Base-by-base conservation (phyloP, 2,113 vertebrate species). In the Limnothrissa miodon region DNA sequence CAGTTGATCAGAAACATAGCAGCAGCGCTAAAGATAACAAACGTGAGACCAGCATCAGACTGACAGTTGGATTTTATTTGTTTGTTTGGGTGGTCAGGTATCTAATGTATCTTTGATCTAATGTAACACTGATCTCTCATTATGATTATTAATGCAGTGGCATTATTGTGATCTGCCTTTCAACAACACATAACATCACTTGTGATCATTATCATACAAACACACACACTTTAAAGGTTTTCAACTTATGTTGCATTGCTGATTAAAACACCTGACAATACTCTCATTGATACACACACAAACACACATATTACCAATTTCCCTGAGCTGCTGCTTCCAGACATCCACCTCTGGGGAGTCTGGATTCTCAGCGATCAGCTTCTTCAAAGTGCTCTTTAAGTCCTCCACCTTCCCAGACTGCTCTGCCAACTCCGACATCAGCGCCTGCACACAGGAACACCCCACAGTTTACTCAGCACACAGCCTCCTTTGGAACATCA, bases 271-370 rank as follows among this genome's bases (percentile, higher is more conserved):
- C 29, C 36, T 15, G 51, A 56, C 51, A 56, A 56, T 23, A 6
- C 51, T 56, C 19, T 19, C 17, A 21, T 53, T 53, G 1, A 53
- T 4, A 56, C 82, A 86, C 79, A 48, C 46, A 4, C 81, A 56
- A 39, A 39, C 56, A 48, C 83, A 48, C 89, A 85, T 93, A 95
- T 89, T 93, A 99, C 98, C 96, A 79, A 99, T 95, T 45, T 99
- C 97, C 8, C 96, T 95, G 83, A 98, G 95, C 92, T 96, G 97
- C 88, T 96, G 94, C 90, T 94, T 97, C 98, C 98, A 99, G 79
- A 88, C 93, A 78, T 95, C 94, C 15, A 95, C 96, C 91, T 99
- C 98, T 2, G 97, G 96, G 39, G 97, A 97, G 79, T 97, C 96
- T 0, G 97, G 97, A 42, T 98, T 96, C 87, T 96, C 95, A 82